phyloP scores from a whole-genome alignment of 2,888 invertebrate genomes.

The Archips crataeganus region DNA sequence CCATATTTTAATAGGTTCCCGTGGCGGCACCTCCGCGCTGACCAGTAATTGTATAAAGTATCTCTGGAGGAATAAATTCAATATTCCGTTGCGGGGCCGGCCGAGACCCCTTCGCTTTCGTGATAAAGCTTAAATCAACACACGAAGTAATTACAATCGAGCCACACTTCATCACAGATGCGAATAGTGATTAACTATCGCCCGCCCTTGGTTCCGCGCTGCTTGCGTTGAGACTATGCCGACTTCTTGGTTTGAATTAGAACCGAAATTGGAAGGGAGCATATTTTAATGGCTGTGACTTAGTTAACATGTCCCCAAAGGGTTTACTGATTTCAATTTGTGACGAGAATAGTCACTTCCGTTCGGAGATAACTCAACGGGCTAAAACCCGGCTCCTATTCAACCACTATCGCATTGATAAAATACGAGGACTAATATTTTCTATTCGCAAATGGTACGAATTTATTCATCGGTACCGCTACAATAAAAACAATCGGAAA shows the following conservation, averaged over 20 bases:
- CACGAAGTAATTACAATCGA: conserved; percentile 82
- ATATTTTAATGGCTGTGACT: conserved; percentile 61
- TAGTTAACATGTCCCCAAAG: conserved; percentile 51
- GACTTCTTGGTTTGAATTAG: conserved; percentile 59
- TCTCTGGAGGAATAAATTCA: conserved; percentile 75
- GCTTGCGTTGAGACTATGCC: conserved; percentile 51
- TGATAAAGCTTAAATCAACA: conserved; percentile 85
- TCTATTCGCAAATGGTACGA: background rate
- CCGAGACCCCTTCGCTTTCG: conserved; percentile 61
- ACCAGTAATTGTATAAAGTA: conserved; percentile 79
- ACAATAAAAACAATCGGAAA: background rate
- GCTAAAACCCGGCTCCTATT: conserved; percentile 6
- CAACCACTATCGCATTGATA: background rate
- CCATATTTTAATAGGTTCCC: conserved; percentile 84
- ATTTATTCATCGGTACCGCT: background rate
- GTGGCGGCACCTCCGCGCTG: conserved; percentile 76
- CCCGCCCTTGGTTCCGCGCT: conserved; percentile 65
- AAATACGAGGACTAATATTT: conserved; percentile 8
- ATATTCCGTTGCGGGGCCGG: conserved; percentile 65
- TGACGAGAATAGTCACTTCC: conserved; percentile 45
- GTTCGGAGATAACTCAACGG: conserved; percentile 29
- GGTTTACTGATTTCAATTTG: conserved; percentile 53
- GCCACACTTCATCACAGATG: conserved; percentile 81
- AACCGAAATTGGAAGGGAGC: conserved; percentile 60
- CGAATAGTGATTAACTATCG: conserved; percentile 80